phyloP scores from a whole-genome alignment of 2,797 vertebrate species.

The Melanotaenia boesemani region DNA sequence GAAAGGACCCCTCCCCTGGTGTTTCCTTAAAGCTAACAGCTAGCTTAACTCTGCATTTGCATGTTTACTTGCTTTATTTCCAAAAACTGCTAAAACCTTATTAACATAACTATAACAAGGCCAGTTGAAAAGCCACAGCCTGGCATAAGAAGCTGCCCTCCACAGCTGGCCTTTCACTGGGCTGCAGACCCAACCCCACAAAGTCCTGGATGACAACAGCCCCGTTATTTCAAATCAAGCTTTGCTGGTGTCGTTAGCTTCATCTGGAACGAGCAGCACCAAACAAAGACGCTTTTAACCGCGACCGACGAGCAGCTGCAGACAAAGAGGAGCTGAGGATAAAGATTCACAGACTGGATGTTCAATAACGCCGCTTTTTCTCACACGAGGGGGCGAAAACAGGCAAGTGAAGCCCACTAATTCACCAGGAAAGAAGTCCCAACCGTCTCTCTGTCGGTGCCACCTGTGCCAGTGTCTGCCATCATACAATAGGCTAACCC shows the following conservation, averaged over 20 bases:
- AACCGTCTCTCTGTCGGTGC: slow-evolving; percentile 27
- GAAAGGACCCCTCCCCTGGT: slow-evolving; percentile 30
- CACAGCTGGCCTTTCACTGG: slow-evolving; percentile 18
- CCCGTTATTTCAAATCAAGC: not conserved
- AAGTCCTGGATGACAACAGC: not conserved
- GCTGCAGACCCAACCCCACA: not conserved
- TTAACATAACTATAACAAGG: too few relatives aligned
- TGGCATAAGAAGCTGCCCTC: not conserved
- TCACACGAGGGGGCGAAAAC: not conserved
- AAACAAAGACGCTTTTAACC: slow-evolving; percentile 72
- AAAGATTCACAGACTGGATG: not conserved
- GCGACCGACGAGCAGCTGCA: slow-evolving; percentile 57
- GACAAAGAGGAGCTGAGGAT: slow-evolving; percentile 72
- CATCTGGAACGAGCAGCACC: slow-evolving; percentile 9
- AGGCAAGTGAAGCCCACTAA: too few relatives aligned
- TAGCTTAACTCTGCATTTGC: not conserved
- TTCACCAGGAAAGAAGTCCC: slow-evolving; percentile 8
- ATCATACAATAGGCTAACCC: slow-evolving; percentile 53
- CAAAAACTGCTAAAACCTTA: too few relatives aligned
- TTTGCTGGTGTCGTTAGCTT: not conserved
- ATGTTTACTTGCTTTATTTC: not conserved
- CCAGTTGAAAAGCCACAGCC: not conserved
- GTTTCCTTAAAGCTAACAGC: not conserved
- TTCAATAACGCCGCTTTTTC: not conserved
- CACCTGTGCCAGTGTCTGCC: slow-evolving; percentile 62